These are phyloP conservation scores for Phylloscopus trochilus DNA, from an alignment of 2,113 vertebrate genomes.

Conservation along the genomic window DNA sequence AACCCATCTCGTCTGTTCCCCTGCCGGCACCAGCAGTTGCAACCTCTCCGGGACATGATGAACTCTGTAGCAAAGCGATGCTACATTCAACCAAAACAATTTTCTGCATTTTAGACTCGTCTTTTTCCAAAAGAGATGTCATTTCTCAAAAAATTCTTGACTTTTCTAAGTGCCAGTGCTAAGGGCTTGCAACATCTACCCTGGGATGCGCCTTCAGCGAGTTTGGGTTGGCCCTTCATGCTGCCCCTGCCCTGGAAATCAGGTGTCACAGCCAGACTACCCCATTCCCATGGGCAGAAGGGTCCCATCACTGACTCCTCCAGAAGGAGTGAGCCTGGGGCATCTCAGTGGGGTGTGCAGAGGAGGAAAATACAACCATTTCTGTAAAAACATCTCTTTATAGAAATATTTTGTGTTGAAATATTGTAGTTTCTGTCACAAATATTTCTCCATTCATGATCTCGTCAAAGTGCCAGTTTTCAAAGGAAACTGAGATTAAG, in stretches of 20 bases:
- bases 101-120: neutral
- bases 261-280: neutral
- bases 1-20: no score
- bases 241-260: neutral
- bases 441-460: neutral
- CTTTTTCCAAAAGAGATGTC: neutral
- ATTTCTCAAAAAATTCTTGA: neutral
- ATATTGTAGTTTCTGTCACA: neutral
- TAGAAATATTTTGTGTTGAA: neutral
- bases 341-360: rapidly evolving
- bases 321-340: neutral
- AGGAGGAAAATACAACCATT: neutral
- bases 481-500: neutral
- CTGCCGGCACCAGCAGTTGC: no score
- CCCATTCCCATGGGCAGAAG: rapidly evolving
- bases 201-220: neutral
- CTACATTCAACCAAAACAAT: neutral
- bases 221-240: rapidly evolving
- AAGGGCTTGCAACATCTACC: neutral
- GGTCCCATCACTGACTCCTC: neutral
- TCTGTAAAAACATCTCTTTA: neutral
- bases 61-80: no score
- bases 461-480: neutral
- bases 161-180: neutral
- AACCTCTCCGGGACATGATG: no score